phyloP scores from a whole-genome alignment of 2,888 invertebrate species.

The Heliconius charithonia region DNA sequence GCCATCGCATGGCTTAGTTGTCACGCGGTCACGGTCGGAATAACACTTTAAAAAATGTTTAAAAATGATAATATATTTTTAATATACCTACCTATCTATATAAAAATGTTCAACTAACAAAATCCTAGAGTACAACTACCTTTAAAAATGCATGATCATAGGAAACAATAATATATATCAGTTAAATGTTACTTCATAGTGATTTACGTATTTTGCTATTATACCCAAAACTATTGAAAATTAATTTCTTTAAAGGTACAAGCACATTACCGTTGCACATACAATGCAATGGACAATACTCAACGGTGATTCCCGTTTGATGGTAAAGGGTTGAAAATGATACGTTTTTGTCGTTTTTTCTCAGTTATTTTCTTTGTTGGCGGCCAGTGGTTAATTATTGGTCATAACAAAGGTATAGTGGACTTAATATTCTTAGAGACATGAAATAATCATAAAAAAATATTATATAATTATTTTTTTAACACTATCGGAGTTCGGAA shows the following conservation, averaged over 20 bases:
- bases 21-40: no score
- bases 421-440: constrained; percentile 51
- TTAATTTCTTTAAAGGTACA: constrained; percentile 52
- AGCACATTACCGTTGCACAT: constrained; percentile 53
- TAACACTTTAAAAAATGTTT: no score
- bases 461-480: background rate
- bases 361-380: constrained; percentile 55
- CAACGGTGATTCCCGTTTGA: constrained; percentile 38
- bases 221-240: constrained; percentile 14
- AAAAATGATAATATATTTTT: background rate
- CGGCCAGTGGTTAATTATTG: constrained; percentile 64
- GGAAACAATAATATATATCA: background rate
- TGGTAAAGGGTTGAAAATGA: constrained; percentile 43
- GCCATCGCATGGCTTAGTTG: no score
- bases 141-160: background rate
- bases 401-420: constrained; percentile 61
- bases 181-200: background rate
- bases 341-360: constrained; percentile 34
- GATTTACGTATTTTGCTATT: constrained; percentile 19
- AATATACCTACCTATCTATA: background rate
- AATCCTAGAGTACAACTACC: background rate
- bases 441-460: constrained; percentile 34
- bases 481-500: background rate
- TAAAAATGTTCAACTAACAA: background rate
- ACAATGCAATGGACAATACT: constrained; percentile 52